These are phyloP conservation scores for Sminthopsis crassicaudata DNA, from an alignment of 2,113 vertebrate species.

Conservation along the genomic window DNA sequence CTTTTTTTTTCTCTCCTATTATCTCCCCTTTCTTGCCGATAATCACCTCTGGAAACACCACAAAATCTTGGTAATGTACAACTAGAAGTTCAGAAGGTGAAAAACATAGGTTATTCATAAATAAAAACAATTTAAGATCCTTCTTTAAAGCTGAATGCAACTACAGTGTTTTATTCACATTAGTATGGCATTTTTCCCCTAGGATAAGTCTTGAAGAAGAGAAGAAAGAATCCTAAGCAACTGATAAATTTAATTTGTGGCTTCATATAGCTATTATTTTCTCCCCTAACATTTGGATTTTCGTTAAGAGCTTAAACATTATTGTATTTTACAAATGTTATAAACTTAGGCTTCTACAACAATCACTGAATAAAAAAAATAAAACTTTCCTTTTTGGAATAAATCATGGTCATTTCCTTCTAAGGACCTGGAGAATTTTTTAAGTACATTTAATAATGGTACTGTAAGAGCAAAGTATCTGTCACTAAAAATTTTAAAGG, in stretches of 20 bases:
- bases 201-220: constrained; percentile 25
- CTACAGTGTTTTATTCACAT: constrained; percentile 16
- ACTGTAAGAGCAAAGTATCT: constrained; percentile 28
- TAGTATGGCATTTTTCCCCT: constrained; percentile 19
- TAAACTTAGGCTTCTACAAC: constrained; percentile 20
- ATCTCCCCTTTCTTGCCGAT: background rate
- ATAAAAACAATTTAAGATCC: background rate
- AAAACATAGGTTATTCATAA: constrained; percentile 19
- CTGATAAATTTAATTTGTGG: constrained; percentile 12
- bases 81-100: constrained; percentile 27
- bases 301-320: background rate
- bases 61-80: background rate
- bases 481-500: constrained; percentile 6
- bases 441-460: constrained; percentile 52
- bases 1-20: constrained; percentile 3
- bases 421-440: constrained; percentile 35
- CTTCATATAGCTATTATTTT: constrained; percentile 14
- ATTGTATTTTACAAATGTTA: constrained; percentile 9
- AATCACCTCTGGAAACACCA: background rate
- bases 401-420: constrained; percentile 24
- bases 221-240: constrained; percentile 20
- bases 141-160: constrained; percentile 31
- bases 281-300: constrained; percentile 48
- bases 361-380: constrained; percentile 34
- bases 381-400: constrained; percentile 22